These are phyloP conservation scores for Myiozetetes cayanensis DNA, from an alignment of 2,113 vertebrate species.

Conservation along the genomic window DNA sequence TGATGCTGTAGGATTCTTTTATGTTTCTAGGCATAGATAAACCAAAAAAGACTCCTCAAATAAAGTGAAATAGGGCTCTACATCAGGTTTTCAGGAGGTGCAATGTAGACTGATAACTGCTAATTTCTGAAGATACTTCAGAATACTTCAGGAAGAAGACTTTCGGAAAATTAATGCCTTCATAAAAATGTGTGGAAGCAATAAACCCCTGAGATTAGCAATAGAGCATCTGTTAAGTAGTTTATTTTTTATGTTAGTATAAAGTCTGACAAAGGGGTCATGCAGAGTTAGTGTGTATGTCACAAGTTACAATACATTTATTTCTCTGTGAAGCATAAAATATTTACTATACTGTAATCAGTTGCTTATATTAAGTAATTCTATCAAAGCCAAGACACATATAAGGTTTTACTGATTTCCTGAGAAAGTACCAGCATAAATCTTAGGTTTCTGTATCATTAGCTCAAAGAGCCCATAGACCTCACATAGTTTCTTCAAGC, in stretches of 20 bases:
- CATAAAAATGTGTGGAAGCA: conserved; percentile 41
- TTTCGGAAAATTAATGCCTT: conserved; percentile 55
- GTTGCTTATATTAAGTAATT: conserved; percentile 58
- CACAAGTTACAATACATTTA: conserved; percentile 24
- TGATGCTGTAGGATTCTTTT: neutral
- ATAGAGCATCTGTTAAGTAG: conserved; percentile 52
- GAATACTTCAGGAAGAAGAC: conserved; percentile 21
- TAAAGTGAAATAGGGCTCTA: neutral
- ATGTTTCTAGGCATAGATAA: neutral
- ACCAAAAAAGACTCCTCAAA: neutral
- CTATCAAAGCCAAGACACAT: conserved; percentile 21
- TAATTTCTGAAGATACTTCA: conserved; percentile 10
- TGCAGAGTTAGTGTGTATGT: neutral
- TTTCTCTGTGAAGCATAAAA: conserved; percentile 46
- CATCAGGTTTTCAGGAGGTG: neutral
- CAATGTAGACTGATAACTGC: neutral
- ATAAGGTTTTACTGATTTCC: neutral
- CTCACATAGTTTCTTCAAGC: neutral
- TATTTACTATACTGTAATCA: conserved; percentile 32
- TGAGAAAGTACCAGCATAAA: neutral
- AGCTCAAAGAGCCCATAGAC: neutral
- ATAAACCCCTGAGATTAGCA: conserved; percentile 38
- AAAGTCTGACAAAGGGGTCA: conserved; percentile 35
- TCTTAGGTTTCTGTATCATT: neutral
- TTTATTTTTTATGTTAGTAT: conserved; percentile 36